phyloP scores from a whole-genome alignment of 2,113 vertebrate genomes.

The Tragelaphus imberbis region DNA sequence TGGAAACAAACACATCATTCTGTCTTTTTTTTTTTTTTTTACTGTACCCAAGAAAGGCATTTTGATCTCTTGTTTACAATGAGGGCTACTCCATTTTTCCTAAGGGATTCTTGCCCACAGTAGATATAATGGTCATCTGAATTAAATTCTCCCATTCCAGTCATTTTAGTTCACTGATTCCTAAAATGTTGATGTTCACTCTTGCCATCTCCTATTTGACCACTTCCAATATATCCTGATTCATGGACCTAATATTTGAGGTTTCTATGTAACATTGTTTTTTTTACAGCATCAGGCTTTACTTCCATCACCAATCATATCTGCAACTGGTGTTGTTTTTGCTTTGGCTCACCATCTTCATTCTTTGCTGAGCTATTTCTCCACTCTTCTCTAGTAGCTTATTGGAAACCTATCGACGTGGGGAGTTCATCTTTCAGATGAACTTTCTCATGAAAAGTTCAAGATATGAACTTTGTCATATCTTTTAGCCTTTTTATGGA shows the following conservation, averaged over 20 bases:
- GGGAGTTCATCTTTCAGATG: background rate
- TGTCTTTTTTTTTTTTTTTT: background rate
- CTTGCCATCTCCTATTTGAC: background rate
- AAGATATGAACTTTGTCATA: background rate
- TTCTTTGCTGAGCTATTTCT: background rate
- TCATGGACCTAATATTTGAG: background rate
- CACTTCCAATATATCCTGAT: background rate
- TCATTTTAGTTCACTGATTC: background rate
- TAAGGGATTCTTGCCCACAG: background rate
- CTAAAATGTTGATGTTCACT: background rate
- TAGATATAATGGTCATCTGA: background rate
- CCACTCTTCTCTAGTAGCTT: background rate
- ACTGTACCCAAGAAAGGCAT: background rate
- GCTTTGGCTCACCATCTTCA: background rate
- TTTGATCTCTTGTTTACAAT: background rate
- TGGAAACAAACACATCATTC: background rate
- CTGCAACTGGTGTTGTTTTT: background rate
- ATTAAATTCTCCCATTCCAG: background rate
- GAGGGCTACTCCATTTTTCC: background rate
- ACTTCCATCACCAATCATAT: background rate
- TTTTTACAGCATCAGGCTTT: background rate
- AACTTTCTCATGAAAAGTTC: no score
- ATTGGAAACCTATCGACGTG: background rate
- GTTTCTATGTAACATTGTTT: background rate
- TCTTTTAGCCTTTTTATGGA: background rate